Percentiles rank a stretch among this genome's conserved stretches.
These are phyloP conservation scores for Pantherophis vulpinus DNA, from an alignment of 2,797 vertebrate genomes.

Conservation along the genomic window DNA sequence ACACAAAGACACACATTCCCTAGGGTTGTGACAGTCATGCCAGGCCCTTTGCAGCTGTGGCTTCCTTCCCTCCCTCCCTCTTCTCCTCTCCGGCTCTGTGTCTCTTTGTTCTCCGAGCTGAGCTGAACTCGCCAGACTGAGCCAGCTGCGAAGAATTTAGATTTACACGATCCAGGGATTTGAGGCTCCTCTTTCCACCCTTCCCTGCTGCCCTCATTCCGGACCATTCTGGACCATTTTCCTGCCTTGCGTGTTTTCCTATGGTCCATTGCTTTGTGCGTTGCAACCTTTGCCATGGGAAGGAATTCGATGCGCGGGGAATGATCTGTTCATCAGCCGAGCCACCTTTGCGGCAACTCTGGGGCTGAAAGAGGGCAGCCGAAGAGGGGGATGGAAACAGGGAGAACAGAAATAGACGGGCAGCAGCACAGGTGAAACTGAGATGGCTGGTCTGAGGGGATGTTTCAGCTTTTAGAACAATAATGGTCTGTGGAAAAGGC, in stretches of 20 bases:
- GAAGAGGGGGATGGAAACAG: neutral
- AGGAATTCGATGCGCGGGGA: neutral
- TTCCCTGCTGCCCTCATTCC: neutral
- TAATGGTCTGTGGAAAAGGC: too few species aligned
- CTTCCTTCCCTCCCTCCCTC: neutral
- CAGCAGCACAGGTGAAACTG: fast-evolving
- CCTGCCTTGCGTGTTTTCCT: neutral
- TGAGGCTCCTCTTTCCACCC: too few species aligned
- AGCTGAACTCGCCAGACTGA: conserved; percentile 1
- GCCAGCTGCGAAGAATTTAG: conserved; percentile 41
- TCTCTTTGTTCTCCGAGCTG: neutral
- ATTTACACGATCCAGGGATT: neutral
- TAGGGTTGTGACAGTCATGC: conserved; percentile 26
- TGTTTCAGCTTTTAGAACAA: neutral
- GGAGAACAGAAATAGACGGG: neutral
- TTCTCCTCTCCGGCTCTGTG: neutral
- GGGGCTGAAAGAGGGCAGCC: neutral
- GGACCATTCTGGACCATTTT: too few species aligned
- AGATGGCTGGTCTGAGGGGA: fast-evolving
- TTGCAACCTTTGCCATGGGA: neutral
- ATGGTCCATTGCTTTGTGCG: neutral
- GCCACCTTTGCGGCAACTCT: fast-evolving
- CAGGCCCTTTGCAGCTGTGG: neutral
- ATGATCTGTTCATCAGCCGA: neutral
- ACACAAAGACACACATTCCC: conserved; percentile 35